A percentile compares a stretch with the other conserved stretches of the same genome.
Evolutionary conservation across 2,113 vertebrate species (phyloP).

Genomic region (Miniopterus natalensis): DNA sequence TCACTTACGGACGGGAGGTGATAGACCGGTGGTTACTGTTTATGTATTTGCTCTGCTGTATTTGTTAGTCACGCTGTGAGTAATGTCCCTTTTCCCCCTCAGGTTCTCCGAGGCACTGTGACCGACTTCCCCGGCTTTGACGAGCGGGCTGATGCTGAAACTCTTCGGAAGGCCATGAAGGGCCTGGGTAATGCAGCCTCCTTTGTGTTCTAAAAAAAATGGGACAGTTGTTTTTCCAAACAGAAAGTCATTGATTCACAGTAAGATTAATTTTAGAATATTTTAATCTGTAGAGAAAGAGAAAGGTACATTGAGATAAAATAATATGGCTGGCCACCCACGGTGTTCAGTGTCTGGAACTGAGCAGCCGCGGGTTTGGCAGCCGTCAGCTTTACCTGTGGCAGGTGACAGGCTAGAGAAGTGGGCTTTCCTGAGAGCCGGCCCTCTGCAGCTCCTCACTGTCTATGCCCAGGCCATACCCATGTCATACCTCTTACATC

Average conservation of each 20-base stretch:
- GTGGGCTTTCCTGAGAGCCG: not conserved
- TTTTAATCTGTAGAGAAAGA: not conserved
- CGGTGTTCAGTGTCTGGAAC: not conserved
- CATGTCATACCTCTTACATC: rapidly evolving
- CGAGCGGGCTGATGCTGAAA: slow-evolving; percentile 94
- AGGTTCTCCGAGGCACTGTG: slow-evolving; percentile 92
- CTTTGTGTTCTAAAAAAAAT: not conserved
- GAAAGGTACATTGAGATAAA: not conserved
- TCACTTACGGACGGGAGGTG: too few relatives aligned
- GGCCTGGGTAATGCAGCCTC: slow-evolving; percentile 92
- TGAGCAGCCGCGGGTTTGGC: not conserved
- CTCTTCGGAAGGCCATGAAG: slow-evolving; percentile 97
- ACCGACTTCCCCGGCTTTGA: slow-evolving; percentile 93
- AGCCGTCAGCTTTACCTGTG: not conserved
- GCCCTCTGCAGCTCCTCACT: not conserved
- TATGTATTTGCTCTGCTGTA: not conserved
- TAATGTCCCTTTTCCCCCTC: not conserved
- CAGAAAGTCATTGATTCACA: not conserved
- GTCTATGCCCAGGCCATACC: rapidly evolving
- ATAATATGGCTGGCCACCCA: too few relatives aligned
- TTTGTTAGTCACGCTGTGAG: not conserved
- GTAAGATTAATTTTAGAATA: not conserved
- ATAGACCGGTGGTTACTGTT: not conserved
- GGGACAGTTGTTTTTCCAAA: not conserved
- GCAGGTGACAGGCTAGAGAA: not conserved